A percentile compares a stretch with the other conserved stretches of the same genome.
These are phyloP conservation scores for Temnothorax unifasciatus DNA, from an alignment of 2,888 invertebrate species.

Conservation along the genomic window DNA sequence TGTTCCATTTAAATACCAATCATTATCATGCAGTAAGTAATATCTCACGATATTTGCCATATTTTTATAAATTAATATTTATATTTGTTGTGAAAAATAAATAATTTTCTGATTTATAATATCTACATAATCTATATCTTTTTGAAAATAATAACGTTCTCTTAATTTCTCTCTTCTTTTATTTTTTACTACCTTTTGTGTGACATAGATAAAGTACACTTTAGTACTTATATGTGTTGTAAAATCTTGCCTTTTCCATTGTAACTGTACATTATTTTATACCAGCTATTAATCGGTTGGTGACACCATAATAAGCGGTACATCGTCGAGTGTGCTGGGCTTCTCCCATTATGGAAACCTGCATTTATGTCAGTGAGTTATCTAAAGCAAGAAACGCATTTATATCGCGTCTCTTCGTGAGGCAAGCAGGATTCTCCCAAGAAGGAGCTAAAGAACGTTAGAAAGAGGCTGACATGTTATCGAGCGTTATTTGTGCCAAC, in stretches of 20 bases:
- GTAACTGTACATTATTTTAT: conserved; percentile 19
- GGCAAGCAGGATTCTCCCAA: conserved; percentile 53
- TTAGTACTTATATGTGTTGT: neutral
- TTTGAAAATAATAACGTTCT: neutral
- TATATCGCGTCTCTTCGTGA: conserved; percentile 32
- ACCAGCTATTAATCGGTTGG: conserved; percentile 32
- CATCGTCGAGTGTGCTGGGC: conserved; percentile 41
- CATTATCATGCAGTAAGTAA: neutral
- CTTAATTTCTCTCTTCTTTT: neutral
- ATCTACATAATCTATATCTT: neutral
- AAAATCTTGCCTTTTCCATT: conserved; percentile 1
- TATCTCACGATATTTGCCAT: neutral
- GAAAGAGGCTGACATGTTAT: conserved; percentile 44
- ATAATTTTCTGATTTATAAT: neutral
- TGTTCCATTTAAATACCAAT: neutral
- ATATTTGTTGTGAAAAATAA: neutral
- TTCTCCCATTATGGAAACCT: conserved; percentile 65
- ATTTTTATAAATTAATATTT: conserved; percentile 31
- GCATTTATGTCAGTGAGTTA: conserved; percentile 61
- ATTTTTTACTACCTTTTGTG: neutral
- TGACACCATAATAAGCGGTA: conserved; percentile 34
- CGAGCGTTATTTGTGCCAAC: conserved; percentile 66
- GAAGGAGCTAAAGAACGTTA: conserved; percentile 53
- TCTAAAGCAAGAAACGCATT: conserved; percentile 34
- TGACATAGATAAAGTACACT: neutral